phyloP scores from a whole-genome alignment of 23 tunicate genomes.

The Trididemnum clinides region DNA sequence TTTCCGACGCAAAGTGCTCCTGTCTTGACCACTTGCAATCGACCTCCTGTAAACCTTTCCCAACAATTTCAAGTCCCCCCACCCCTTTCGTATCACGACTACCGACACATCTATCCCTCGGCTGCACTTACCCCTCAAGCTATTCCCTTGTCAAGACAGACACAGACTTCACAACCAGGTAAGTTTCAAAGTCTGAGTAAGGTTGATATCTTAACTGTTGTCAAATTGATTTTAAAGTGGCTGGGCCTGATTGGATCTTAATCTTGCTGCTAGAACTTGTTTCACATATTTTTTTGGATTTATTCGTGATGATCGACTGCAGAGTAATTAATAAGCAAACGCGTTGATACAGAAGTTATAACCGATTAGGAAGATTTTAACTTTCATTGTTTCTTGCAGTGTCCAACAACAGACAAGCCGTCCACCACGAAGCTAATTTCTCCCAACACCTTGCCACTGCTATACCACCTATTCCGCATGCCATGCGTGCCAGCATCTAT shows the following conservation, averaged over 20 bases:
- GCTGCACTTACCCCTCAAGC: neutral
- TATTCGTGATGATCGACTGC: too few species aligned
- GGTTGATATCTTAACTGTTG: too few species aligned
- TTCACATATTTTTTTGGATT: too few species aligned
- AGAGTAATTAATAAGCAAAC: too few species aligned
- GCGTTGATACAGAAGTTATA: too few species aligned
- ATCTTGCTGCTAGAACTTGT: too few species aligned
- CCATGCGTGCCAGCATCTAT: conserved; percentile 30
- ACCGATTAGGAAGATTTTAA: too few species aligned
- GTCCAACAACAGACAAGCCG: neutral
- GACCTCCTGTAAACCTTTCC: conserved; percentile 40
- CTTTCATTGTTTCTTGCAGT: conserved; percentile 5
- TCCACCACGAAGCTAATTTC: conserved; percentile 10
- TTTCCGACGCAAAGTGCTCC: conserved; percentile 77
- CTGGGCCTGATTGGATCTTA: too few species aligned
- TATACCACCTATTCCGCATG: conserved; percentile 5
- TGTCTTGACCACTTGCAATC: conserved; percentile 56
- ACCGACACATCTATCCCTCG: conserved; percentile 38
- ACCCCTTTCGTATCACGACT: conserved; percentile 26
- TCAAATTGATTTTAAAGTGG: too few species aligned
- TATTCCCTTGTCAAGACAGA: conserved; percentile 18
- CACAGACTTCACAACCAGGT: conserved; percentile 43
- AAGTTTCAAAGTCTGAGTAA: too few species aligned
- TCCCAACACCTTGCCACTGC: conserved; percentile 27
- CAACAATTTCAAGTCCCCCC: conserved; percentile 42